A percentile compares a stretch with the other conserved stretches of the same genome.
These are phyloP conservation scores for Folsomia manolachei DNA, from an alignment of 2,888 invertebrate genomes.

Conservation along the genomic window DNA sequence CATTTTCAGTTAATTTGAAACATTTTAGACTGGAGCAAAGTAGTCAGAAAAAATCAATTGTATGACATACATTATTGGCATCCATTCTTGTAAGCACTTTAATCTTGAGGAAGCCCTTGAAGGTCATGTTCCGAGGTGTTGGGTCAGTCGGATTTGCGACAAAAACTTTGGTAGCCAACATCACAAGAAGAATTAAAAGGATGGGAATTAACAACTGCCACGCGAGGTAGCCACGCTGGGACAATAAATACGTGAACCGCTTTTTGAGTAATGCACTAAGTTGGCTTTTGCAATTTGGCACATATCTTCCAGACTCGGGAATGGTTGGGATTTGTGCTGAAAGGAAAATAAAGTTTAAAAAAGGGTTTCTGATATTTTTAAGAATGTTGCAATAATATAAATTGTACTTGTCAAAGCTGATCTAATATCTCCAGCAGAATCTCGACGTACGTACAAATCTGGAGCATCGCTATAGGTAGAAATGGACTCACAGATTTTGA, in stretches of 20 bases:
- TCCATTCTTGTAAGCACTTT: too few species aligned
- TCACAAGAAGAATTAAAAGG: slow-evolving; percentile 26
- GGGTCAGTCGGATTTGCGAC: neutral
- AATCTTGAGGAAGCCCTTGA: too few species aligned
- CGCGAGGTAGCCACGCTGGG: slow-evolving; percentile 19
- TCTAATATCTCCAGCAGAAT: slow-evolving; percentile 27
- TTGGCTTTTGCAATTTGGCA: slow-evolving; percentile 1
- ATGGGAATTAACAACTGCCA: slow-evolving; percentile 31
- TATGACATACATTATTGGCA: too few species aligned
- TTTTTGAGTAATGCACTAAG: slow-evolving; percentile 28
- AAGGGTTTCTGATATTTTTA: too few species aligned
- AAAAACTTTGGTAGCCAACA: slow-evolving; percentile 30
- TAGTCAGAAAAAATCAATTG: too few species aligned
- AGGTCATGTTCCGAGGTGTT: slow-evolving; percentile 22
- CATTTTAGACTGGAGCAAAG: too few species aligned
- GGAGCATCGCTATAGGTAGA: slow-evolving; percentile 30
- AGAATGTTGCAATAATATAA: neutral
- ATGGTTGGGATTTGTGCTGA: slow-evolving; percentile 27
- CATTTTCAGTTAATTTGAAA: too few species aligned
- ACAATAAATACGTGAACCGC: slow-evolving; percentile 22
- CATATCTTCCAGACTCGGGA: slow-evolving; percentile 6
- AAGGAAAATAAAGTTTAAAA: neutral
- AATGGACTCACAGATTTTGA: slow-evolving; percentile 40
- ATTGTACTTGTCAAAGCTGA: slow-evolving; percentile 23
- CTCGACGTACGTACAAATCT: slow-evolving; percentile 40